Conservation (phyloP, 2,113 vertebrate species). For the Petrocephalus microphthalmus region DNA sequence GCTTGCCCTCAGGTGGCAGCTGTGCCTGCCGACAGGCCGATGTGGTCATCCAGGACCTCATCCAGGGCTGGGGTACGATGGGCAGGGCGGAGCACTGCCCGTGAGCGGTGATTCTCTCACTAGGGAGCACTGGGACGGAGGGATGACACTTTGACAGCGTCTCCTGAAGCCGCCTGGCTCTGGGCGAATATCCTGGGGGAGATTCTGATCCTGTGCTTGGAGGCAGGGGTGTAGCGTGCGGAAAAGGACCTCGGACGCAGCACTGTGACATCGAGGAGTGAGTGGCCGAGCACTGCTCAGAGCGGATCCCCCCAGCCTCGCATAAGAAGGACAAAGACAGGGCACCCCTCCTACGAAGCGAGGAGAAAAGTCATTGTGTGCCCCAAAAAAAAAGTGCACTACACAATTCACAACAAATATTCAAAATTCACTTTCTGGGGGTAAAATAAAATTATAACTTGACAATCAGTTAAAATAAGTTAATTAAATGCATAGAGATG, state of each 20-base stretch:
- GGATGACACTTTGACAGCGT: conserved; percentile 1
- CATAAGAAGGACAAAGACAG: not conserved
- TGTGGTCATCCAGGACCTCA: too few species aligned
- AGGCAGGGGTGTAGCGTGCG: not conserved
- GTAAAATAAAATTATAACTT: conserved; percentile 11
- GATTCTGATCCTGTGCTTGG: not conserved
- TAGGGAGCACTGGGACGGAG: not conserved
- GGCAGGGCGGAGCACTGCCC: not conserved
- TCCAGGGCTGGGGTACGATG: not conserved
- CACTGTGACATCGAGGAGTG: not conserved
- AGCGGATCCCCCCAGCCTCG: not conserved
- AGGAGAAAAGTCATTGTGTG: too few species aligned
- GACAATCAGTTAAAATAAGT: conserved; percentile 29
- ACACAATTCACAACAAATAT: not conserved
- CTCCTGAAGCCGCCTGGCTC: not conserved
- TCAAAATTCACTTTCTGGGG: not conserved
- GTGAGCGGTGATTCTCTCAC: not conserved
- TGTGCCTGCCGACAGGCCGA: not conserved
- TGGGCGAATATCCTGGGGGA: not conserved
- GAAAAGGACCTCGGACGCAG: not conserved
- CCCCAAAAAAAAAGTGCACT: not conserved
- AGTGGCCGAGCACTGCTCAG: not conserved
- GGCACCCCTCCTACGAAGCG: not conserved
- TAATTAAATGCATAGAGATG: conserved; percentile 22
- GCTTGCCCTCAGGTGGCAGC: not conserved